A percentile compares a stretch with the other conserved stretches of the same genome.
Conservation (phyloP, 2,888 invertebrate species). For the Drosophila meridiana region DNA sequence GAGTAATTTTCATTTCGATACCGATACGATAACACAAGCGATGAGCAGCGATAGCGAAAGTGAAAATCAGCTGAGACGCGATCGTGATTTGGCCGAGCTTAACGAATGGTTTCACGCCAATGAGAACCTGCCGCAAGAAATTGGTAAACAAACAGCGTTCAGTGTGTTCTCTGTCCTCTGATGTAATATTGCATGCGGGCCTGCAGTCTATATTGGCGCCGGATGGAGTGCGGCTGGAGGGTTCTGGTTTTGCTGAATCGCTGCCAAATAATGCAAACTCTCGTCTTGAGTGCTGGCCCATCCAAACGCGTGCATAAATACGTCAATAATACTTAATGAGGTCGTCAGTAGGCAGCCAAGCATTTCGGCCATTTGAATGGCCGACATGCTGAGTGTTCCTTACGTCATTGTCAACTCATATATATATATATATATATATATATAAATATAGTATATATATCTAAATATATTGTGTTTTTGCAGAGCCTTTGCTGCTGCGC, state of each 20-base stretch:
- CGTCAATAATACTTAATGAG: slow-evolving; percentile 59
- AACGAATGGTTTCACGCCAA: slow-evolving; percentile 73
- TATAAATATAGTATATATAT: neutral
- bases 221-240: neutral
- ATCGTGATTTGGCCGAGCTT: slow-evolving; percentile 72
- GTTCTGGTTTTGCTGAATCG: slow-evolving; percentile 12
- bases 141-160: slow-evolving; percentile 61
- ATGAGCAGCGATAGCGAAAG: slow-evolving; percentile 46
- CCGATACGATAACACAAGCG: slow-evolving; percentile 49
- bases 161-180: neutral
- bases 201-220: neutral
- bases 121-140: slow-evolving; percentile 76
- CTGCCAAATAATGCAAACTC: slow-evolving; percentile 32
- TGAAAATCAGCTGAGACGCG: slow-evolving; percentile 61
- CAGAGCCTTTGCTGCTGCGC: slow-evolving; percentile 79
- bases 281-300: slow-evolving; percentile 8
- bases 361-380: slow-evolving; percentile 26
- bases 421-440: neutral
- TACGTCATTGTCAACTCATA: slow-evolving; percentile 53
- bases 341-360: slow-evolving; percentile 62
- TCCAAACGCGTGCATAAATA: slow-evolving; percentile 8
- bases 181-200: neutral
- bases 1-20: slow-evolving; percentile 19
- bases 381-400: slow-evolving; percentile 34
- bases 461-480: slow-evolving; percentile 1